Evolutionary conservation across 2,113 vertebrate species (phyloP).

Genomic region (Limanda limanda): DNA sequence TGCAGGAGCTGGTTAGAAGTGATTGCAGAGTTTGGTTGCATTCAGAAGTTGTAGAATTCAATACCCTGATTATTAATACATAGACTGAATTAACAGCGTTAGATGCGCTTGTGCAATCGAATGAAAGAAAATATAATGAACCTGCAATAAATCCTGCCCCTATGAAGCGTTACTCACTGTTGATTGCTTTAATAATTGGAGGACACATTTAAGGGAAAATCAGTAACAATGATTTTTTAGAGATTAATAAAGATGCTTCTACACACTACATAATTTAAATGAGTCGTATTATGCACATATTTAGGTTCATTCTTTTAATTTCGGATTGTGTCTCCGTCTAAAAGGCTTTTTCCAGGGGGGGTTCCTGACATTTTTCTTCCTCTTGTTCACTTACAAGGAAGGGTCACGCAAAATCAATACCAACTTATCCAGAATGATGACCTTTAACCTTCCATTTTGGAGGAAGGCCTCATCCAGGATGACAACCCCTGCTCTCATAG

Average conservation of each 20-base stretch:
- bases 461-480: neutral
- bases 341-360: no score
- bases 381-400: neutral
- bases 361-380: neutral
- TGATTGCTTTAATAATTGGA: neutral
- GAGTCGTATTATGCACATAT: neutral
- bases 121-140: neutral
- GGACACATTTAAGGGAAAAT: no score
- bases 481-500: slow-evolving; percentile 1
- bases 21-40: neutral
- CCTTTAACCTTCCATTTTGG: slow-evolving; percentile 18
- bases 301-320: neutral
- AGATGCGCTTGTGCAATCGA: neutral
- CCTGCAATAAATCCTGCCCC: neutral
- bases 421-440: slow-evolving; percentile 7
- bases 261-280: neutral
- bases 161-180: neutral
- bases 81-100: neutral
- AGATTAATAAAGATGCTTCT: neutral
- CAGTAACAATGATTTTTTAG: neutral
- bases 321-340: no score
- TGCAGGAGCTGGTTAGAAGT: neutral
- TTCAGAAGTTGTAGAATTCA: neutral
- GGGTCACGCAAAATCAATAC: slow-evolving; percentile 32
- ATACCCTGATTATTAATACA: neutral